These are phyloP conservation scores for Agelastica alni DNA, from an alignment of 2,888 invertebrate species.

Conservation along the genomic window DNA sequence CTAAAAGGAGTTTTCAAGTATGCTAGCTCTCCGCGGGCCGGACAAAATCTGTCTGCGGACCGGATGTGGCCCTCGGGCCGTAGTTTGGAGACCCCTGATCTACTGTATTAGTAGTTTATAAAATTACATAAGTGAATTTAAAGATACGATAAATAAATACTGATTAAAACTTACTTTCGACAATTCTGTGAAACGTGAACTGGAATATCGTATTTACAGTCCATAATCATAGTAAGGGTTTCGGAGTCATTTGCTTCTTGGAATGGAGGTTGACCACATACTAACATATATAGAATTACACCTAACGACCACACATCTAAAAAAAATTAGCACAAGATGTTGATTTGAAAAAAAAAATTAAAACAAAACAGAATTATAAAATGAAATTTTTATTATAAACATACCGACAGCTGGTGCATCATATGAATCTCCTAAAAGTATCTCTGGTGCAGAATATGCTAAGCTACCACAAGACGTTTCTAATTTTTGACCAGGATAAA, in stretches of 20 bases:
- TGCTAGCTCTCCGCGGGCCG: too few relatives aligned
- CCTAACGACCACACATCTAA: slow-evolving; percentile 98
- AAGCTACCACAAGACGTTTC: slow-evolving; percentile 98
- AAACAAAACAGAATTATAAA: too few relatives aligned
- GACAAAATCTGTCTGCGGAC: too few relatives aligned
- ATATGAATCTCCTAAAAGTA: slow-evolving; percentile 96
- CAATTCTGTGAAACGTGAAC: slow-evolving; percentile 84
- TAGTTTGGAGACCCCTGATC: too few relatives aligned
- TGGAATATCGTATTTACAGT: slow-evolving; percentile 96
- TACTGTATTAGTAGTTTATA: too few relatives aligned
- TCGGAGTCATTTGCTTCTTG: slow-evolving; percentile 99
- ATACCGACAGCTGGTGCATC: slow-evolving; percentile 97
- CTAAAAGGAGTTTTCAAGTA: too few relatives aligned
- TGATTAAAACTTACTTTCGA: slow-evolving; percentile 64
- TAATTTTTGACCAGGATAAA: slow-evolving; percentile 93
- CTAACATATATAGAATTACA: slow-evolving; percentile 97
- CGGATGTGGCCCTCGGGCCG: too few relatives aligned
- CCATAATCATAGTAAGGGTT: slow-evolving; percentile 99
- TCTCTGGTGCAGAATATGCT: slow-evolving; percentile 99
- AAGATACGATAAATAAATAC: not conserved
- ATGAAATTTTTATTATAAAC: slow-evolving; percentile 45
- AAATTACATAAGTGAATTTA: slow-evolving; percentile 1
- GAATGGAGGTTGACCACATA: slow-evolving; percentile 96
- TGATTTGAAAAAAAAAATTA: not conserved
- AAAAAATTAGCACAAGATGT: slow-evolving; percentile 37